Base-by-base conservation (phyloP, 2,797 vertebrate species). In the Xiphophorus birchmanni region DNA sequence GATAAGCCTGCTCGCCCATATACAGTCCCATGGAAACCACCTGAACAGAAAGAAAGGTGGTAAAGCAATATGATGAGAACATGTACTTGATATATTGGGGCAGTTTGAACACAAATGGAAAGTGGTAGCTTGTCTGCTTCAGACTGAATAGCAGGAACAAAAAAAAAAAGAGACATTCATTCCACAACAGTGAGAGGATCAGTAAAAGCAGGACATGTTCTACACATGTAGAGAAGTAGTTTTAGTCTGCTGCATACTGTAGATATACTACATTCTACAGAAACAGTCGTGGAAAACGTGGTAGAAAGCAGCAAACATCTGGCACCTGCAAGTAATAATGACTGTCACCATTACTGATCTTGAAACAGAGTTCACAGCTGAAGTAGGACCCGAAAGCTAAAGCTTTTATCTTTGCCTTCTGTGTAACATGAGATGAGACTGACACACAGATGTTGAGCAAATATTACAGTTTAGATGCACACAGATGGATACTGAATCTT, bases 11-110 rank as follows among this genome's bases (percentile, higher is more conserved):
- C 37, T 98, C 97, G 0, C 99, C 99, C 63, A 99, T 89, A 89
- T 99, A 99, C 50, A 99, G 92, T 52, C 98, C 98, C 94, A 99
- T 96, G 2, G 98, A 98, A 80, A 99, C 98, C 91, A 99, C 97
- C 98, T 99, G 82, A 44, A 52, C 23, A 76, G 3, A 48, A n/a
- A 76, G 3, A 48, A n/a, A 60, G 50, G 18, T 71, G n/a, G 50
- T 21, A 73, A 73, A 73, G 76, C 63, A 32, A 60, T 13, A 32
- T n/a, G n/a, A n/a, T 72, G 0, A 47, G 8, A 74, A 37, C 17
- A 75, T 54, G 42, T 45, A 80, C 17, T 74, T 76, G 17, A 0
- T 8, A 35, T 8, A n/a, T n/a, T 35, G 2, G 29, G 21, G 5
- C 23, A 48, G 23, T 21, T 71, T 48, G 5, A 73, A 29, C 13